phyloP scores from a whole-genome alignment of 35 echinoderm and acorn worm species.

The Holothuria glaberrima region DNA sequence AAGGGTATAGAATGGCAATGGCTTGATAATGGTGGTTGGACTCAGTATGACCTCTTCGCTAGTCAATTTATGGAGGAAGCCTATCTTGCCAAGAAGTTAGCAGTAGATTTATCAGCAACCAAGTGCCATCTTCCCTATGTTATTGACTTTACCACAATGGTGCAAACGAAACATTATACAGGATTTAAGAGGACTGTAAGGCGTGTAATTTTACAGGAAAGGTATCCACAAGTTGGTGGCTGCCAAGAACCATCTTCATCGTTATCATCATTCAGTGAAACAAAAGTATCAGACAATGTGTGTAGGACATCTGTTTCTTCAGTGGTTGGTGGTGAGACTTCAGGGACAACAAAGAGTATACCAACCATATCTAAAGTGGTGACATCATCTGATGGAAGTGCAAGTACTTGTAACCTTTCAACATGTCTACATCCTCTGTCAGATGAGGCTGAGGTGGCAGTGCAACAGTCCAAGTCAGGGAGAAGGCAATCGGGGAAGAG shows the following conservation, averaged over 20 bases:
- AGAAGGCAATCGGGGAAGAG: conserved; percentile 57
- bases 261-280: background rate
- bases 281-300: background rate
- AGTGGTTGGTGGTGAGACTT: background rate
- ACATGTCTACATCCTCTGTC: background rate
- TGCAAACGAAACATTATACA: conserved; percentile 66
- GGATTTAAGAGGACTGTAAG: conserved; percentile 70
- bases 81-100: conserved; percentile 28
- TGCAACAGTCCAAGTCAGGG: conserved; percentile 16
- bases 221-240: conserved; percentile 19
- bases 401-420: background rate
- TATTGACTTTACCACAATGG: conserved; percentile 76
- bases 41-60: conserved; percentile 74
- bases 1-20: conserved; percentile 88
- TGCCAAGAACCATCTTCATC: background rate
- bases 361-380: background rate
- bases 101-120: conserved; percentile 73
- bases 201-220: conserved; percentile 36
- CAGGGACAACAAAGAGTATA: background rate
- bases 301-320: background rate
- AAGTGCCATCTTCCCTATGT: conserved; percentile 73
- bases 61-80: conserved; percentile 69
- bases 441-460: background rate
- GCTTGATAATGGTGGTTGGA: conserved; percentile 78
- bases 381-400: background rate